Base-by-base conservation (phyloP, 2,113 vertebrate genomes). In the Gasterosteus aculeatus region DNA sequence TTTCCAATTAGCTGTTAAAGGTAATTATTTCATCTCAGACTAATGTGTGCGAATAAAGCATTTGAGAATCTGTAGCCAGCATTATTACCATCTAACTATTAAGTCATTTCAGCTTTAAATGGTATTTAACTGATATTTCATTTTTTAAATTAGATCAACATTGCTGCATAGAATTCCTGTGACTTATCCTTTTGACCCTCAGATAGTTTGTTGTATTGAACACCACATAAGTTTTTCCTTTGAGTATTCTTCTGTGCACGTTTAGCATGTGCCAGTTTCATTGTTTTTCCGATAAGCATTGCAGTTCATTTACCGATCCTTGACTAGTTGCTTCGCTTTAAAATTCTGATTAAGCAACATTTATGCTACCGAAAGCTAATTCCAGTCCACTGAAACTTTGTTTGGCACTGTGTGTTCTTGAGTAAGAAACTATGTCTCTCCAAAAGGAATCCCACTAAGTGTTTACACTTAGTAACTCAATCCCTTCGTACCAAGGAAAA, bases 401-500 rank as follows among this genome's bases (percentile, higher is more conserved):
- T 47, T 63, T 35, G 67, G 11, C 26, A 3, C 19, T 4, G 14
- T 41, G 6, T n/a, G 42, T 51, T 42, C 10, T 33, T 53, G 29
- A 65, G 63, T 15, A 16, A 42, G 44, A 60, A 56, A 58, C 57
- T 22, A 19, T 31, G 19, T 62, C 14, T 69, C 51, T 44, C 62
- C 35, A 19, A 11, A 26, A 68, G 26, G 64, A 76, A 67, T 67
- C 47, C 18, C 22, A 39, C 38, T 33, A 6, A 59, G n/a, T 70
- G 70, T 78, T 77, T 35, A 77, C 35, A 65, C n/a, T 47, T 19
- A 16, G 5, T 7, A 68, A 83, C 19, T 41, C 57, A 8, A 71
- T 22, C 73, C 62, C 2, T 29, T 12, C 93, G 82, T 94, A 99
- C 98, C 98, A 68, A 99, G 94, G 90, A 99, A 99, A 79, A 99